These are phyloP conservation scores for Noctua janthina DNA, from an alignment of 2,888 invertebrate genomes.

Conservation along the genomic window DNA sequence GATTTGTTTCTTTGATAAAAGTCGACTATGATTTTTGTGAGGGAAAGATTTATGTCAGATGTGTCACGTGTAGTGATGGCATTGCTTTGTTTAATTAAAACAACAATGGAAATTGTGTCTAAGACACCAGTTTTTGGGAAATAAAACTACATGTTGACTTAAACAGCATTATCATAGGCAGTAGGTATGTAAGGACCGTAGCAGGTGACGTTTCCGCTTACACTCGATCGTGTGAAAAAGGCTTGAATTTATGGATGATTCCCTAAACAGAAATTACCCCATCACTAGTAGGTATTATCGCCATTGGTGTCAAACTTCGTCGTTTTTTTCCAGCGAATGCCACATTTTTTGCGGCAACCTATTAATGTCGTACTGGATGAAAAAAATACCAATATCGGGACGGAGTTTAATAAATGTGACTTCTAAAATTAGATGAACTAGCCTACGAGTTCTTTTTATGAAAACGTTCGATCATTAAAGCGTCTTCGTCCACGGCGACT, in stretches of 20 bases:
- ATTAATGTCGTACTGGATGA: slow-evolving; percentile 42
- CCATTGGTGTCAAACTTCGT: slow-evolving; percentile 48
- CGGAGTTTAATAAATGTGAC: slow-evolving; percentile 30
- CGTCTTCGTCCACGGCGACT: background rate
- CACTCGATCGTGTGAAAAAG: background rate
- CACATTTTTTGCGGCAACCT: slow-evolving; percentile 50
- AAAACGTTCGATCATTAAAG: slow-evolving; percentile 29
- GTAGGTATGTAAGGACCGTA: background rate
- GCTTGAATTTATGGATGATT: background rate
- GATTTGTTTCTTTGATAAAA: slow-evolving; percentile 13
- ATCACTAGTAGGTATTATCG: slow-evolving; percentile 46
- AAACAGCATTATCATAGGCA: background rate
- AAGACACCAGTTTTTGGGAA: background rate
- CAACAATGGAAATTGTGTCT: background rate
- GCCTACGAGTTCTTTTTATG: background rate
- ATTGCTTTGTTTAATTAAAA: background rate
- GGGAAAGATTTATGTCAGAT: slow-evolving; percentile 4
- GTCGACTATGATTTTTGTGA: slow-evolving; percentile 1
- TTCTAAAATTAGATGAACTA: slow-evolving; percentile 16
- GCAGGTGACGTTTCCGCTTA: background rate
- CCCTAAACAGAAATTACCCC: slow-evolving; percentile 1
- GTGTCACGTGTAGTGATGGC: background rate
- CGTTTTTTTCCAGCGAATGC: slow-evolving; percentile 43
- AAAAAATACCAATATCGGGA: slow-evolving; percentile 46
- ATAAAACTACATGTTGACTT: background rate